Conservation (phyloP, 2,113 vertebrate genomes). For the Paraplagusia blochii region DNA sequence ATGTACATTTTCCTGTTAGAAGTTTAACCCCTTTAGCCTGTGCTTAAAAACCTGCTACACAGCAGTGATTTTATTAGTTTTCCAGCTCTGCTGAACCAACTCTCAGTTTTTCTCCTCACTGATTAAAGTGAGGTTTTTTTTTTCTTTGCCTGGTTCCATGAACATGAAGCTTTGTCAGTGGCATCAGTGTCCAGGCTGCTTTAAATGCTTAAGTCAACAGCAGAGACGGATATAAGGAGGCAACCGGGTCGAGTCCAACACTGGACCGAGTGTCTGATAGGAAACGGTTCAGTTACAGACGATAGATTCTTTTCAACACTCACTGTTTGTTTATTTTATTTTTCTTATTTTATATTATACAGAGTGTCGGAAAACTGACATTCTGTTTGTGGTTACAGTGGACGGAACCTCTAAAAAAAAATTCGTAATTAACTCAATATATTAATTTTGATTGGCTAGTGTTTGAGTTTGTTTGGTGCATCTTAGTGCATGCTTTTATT, state of each 20-base stretch:
- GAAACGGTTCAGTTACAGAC: slow-evolving; percentile 17
- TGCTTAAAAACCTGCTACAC: slow-evolving; percentile 69
- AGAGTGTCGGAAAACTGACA: slow-evolving; percentile 6
- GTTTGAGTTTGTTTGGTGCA: too few species aligned
- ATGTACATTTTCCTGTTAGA: slow-evolving; percentile 28
- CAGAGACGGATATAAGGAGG: slow-evolving; percentile 71
- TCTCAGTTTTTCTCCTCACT: slow-evolving; percentile 57
- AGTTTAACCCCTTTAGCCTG: slow-evolving; percentile 52
- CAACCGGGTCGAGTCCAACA: slow-evolving; percentile 51
- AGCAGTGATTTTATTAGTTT: slow-evolving; percentile 66
- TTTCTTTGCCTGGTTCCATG: slow-evolving; percentile 50
- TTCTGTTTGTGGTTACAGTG: neutral
- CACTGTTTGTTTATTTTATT: neutral
- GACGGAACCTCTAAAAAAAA: too few species aligned
- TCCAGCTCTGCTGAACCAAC: slow-evolving; percentile 68
- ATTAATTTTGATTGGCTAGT: neutral
- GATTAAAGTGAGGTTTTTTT: slow-evolving; percentile 43
- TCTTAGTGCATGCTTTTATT: neutral
- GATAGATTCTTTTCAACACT: slow-evolving; percentile 3
- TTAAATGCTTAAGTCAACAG: slow-evolving; percentile 67
- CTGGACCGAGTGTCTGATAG: slow-evolving; percentile 55
- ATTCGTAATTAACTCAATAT: neutral
- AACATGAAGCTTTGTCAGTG: slow-evolving; percentile 68
- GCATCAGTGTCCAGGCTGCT: slow-evolving; percentile 43
- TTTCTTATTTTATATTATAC: slow-evolving; percentile 18